These are phyloP conservation scores for Lasioglossum malachurum DNA, from an alignment of 2,888 invertebrate species.

Conservation along the genomic window DNA sequence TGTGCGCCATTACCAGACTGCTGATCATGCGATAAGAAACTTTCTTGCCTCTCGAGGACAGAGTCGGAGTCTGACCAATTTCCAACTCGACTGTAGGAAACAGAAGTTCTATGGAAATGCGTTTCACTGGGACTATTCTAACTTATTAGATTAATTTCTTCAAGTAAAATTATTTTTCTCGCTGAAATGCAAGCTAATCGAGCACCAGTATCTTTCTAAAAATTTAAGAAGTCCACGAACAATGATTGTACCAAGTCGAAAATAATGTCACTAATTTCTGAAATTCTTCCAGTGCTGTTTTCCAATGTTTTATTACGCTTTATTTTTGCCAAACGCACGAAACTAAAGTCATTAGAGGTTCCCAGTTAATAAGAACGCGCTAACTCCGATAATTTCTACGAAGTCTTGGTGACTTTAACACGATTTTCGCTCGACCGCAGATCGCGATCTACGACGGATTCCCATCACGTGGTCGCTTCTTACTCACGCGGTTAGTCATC, in stretches of 20 bases:
- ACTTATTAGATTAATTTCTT: neutral
- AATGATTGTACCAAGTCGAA: too few relatives aligned
- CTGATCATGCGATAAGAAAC: neutral
- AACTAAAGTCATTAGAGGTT: too few relatives aligned
- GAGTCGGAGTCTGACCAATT: neutral
- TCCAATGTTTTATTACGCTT: too few relatives aligned
- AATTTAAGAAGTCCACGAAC: too few relatives aligned
- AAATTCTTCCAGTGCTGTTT: too few relatives aligned
- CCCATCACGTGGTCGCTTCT: slow-evolving; percentile 51
- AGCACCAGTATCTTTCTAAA: too few relatives aligned
- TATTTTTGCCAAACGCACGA: too few relatives aligned
- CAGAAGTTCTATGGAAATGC: too few relatives aligned
- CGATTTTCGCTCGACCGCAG: neutral
- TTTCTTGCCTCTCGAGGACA: neutral
- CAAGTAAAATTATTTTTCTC: neutral
- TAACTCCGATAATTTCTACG: neutral
- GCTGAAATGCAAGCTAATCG: too few relatives aligned
- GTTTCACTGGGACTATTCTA: too few relatives aligned
- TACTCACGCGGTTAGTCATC: slow-evolving; percentile 63
- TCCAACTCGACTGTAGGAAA: neutral
- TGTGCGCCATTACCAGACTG: neutral
- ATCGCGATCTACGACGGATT: slow-evolving; percentile 34
- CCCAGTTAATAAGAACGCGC: too few relatives aligned
- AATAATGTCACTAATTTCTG: too few relatives aligned
- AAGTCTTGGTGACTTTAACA: neutral